Percentiles rank a stretch among this genome's conserved stretches.
phyloP scores from a whole-genome alignment of 2,113 vertebrate species.

The Anoplopoma fimbria region DNA sequence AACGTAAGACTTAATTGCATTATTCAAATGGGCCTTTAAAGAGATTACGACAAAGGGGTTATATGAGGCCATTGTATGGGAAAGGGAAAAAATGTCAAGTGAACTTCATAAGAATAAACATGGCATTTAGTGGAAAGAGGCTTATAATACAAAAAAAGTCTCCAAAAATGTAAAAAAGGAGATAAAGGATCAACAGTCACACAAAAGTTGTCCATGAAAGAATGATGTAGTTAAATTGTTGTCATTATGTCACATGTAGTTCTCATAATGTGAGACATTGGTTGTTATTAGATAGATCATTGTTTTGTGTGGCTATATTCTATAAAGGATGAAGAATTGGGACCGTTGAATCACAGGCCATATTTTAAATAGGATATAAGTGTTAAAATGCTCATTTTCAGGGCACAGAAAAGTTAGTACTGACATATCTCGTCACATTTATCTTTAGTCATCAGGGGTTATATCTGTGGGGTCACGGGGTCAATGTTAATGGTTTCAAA shows the following conservation, averaged over 20 bases:
- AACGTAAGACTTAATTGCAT: constrained; percentile 29
- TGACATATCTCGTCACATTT: background rate
- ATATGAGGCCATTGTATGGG: background rate
- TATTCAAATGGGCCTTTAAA: background rate
- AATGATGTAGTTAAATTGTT: background rate
- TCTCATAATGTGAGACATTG: background rate
- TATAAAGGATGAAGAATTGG: too few relatives aligned
- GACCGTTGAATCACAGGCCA: background rate
- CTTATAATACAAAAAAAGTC: background rate
- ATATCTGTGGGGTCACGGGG: background rate
- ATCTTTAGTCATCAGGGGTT: background rate
- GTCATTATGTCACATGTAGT: background rate
- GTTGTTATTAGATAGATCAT: background rate
- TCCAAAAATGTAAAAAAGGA: background rate
- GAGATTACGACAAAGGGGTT: background rate
- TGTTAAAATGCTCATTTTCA: too few relatives aligned
- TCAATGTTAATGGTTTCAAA: background rate
- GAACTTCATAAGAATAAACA: background rate
- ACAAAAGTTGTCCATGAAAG: background rate
- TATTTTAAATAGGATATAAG: background rate
- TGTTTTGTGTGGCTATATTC: background rate
- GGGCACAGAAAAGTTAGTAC: background rate
- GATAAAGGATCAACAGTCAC: background rate
- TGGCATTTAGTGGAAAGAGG: background rate
- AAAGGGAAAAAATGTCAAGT: background rate